A percentile compares a stretch with the other conserved stretches of the same genome.
phyloP scores from a whole-genome alignment of 2,797 vertebrate species.

The Danionella dracula region DNA sequence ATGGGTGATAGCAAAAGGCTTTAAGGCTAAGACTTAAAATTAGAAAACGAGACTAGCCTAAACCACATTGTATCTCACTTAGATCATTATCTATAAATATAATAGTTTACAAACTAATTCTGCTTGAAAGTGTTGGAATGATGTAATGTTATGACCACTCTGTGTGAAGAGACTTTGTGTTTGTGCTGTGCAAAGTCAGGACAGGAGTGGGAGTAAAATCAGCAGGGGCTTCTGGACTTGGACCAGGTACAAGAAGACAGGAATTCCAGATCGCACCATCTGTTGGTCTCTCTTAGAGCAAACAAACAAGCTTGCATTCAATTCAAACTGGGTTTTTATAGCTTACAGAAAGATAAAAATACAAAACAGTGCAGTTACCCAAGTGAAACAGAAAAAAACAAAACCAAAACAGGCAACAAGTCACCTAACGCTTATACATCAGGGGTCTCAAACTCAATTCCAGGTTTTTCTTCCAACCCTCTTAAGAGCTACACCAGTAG shows the following conservation, averaged over 20 bases:
- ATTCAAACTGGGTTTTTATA: neutral
- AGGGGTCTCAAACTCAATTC: no score
- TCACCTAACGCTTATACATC: no score
- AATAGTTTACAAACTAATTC: no score
- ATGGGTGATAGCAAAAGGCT: no score
- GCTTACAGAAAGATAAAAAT: neutral
- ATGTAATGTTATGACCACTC: conserved; percentile 2
- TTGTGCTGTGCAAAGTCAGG: conserved; percentile 29
- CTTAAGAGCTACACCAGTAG: no score
- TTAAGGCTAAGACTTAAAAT: no score
- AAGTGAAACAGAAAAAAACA: neutral
- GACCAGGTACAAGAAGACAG: conserved; percentile 47
- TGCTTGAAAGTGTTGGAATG: neutral
- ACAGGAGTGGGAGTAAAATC: conserved; percentile 39
- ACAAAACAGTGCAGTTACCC: neutral
- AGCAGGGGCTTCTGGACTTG: conserved; percentile 40
- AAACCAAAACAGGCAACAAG: no score
- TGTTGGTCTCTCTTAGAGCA: conserved; percentile 40
- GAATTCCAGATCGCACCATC: conserved; percentile 50
- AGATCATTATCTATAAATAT: no score
- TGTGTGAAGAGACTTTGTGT: conserved; percentile 17
- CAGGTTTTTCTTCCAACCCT: no score
- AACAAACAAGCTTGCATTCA: conserved; percentile 6
- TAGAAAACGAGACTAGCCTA: no score
- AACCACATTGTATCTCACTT: no score